Base-by-base conservation (phyloP, 64 coral and sea anemone species). In the Hydrozoanthus tunicans region DNA sequence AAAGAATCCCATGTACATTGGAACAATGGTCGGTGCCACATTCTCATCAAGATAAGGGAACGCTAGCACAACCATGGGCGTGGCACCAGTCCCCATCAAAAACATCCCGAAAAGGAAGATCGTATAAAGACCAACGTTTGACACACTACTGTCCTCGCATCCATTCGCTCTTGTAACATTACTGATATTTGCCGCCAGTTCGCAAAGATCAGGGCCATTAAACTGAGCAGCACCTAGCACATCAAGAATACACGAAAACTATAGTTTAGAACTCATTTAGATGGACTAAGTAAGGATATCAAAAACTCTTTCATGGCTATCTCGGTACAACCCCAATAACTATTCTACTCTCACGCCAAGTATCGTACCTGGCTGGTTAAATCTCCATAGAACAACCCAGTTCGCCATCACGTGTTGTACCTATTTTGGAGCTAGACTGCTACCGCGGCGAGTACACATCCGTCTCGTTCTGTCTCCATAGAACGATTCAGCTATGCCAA, bases 1-100 rank as follows among this genome's bases (percentile, higher is more conserved):
- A 65, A 32, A 85, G 62, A 92, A 65, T 11, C 91, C 91, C 71
- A 92, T 85, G 8, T 92, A 92, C 62, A 92, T 86, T 4, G 91
- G 91, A 43, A 84, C n/a, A n/a, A 78, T 12, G 9, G 8, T 86
- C 11, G 73, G 59, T 58, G 84, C 77, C 24, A 92, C 53, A 54
- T 84, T 92, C 57, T 92, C 91, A 53, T 92, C 91, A 6, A 92
- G 58, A 57, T 78, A 85, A 56, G 91, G 58, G 52, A 92, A 73
- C 5, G 70, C 91, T 52, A 92, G 59, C 56, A 92, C 91, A 56
- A 78, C 81, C 56, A 92, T 72, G 26, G 91, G 91, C n/a, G 91
- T 60, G 14, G 80, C 71, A 51, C 69, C 91, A 12, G 14, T 58
- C 24, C 91, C 91, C 4, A 92, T 64, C 1, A 92, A 6, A 53